Evolutionary conservation across 1,140 invertebrate species (phyloP).

Genomic region (Drosophila suzukii): DNA sequence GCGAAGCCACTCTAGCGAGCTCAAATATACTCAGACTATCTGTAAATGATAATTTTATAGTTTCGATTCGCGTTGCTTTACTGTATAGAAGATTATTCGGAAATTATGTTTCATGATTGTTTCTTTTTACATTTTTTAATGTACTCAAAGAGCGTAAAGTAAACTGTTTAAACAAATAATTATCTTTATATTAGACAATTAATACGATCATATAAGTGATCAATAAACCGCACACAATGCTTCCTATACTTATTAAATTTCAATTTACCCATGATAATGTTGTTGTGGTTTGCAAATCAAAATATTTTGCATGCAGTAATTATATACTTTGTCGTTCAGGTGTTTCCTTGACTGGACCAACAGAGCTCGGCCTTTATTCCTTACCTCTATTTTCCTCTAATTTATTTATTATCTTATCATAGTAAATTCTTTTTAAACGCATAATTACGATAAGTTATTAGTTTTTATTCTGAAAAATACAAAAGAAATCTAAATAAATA

Average conservation of each 20-base stretch:
- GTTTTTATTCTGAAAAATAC: constrained; percentile 15
- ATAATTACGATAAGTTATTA: constrained; percentile 43
- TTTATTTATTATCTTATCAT: constrained; percentile 44
- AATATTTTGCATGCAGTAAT: neutral
- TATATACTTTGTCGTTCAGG: constrained; percentile 10
- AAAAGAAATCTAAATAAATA: constrained; percentile 14
- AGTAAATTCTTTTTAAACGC: constrained; percentile 40
- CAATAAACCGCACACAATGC: constrained; percentile 44
- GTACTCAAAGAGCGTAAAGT: constrained; percentile 14
- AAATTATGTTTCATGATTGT: neutral
- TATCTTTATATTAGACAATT: constrained; percentile 38
- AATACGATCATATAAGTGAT: constrained; percentile 26
- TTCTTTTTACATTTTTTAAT: constrained; percentile 19
- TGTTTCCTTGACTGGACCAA: constrained; percentile 36
- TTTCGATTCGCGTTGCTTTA: constrained; percentile 12
- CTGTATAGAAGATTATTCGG: constrained; percentile 31
- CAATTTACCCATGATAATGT: constrained; percentile 17
- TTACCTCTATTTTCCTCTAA: constrained; percentile 31
- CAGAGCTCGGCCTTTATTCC: constrained; percentile 46
- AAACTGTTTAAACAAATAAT: constrained; percentile 10
- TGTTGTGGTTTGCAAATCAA: constrained; percentile 11
- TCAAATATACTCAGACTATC: constrained; percentile 44
- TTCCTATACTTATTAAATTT: constrained; percentile 37
- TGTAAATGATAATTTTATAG: constrained; percentile 17
- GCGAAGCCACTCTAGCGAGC: constrained; percentile 35